Conservation (phyloP, 2,113 vertebrate genomes). For the human region DNA sequence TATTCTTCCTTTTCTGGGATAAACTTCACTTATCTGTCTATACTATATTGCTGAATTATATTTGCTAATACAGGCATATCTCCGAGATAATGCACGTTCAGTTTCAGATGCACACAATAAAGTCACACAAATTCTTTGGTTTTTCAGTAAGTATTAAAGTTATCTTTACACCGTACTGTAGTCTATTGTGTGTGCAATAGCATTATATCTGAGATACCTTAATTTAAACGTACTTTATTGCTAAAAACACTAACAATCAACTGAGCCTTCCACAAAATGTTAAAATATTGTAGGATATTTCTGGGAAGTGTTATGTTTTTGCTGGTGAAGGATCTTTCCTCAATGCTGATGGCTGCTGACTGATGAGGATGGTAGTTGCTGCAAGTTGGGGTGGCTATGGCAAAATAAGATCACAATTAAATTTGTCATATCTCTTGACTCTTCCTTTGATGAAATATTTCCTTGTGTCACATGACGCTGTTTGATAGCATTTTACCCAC, state of each 20-base stretch:
- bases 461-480: too few relatives aligned
- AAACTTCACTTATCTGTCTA: background rate
- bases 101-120: background rate
- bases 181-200: background rate
- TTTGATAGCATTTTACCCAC: background rate
- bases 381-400: background rate
- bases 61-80: background rate
- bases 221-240: background rate
- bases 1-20: background rate
- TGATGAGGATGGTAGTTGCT: background rate
- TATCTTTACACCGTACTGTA: background rate
- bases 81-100: background rate
- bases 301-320: background rate
- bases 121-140: background rate
- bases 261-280: background rate
- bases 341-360: background rate
- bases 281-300: too few relatives aligned
- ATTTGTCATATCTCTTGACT: background rate
- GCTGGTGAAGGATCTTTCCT: background rate
- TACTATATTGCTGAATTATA: background rate
- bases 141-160: background rate
- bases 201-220: background rate
- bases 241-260: background rate
- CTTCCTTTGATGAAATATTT: background rate
- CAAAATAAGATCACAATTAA: background rate